Base-by-base conservation (phyloP, 2,797 vertebrate species). In the Sebastolobus alascanus region DNA sequence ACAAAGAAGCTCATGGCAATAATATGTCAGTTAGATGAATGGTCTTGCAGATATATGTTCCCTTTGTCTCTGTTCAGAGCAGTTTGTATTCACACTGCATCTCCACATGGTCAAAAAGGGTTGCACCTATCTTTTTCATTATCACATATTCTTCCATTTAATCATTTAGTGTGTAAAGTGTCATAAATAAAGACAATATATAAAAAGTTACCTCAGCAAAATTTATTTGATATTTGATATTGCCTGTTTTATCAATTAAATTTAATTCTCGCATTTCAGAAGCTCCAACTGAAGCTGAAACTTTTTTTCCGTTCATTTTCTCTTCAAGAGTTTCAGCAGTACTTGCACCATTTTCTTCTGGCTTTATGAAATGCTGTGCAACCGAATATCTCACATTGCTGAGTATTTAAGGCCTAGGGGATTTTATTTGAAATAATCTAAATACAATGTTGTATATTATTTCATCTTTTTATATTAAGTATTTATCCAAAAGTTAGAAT, bases 1-100 rank as follows among this genome's bases (percentile, higher is more conserved):
- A 58, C 31, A 69, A 72, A 69, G 59, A 50, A 33, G 63, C 56
- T 61, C 38, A n/a, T 43, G 66, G 63, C 14, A 50, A 16, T 88
- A 72, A 66, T 79, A 74, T 68, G 16, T 80, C 59, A 73, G 56
- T 61, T 16, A 50, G 25, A 74, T 18, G 31, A 72, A 77, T 69
- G 58, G 43, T 46, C 79, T 59, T 75, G 54, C 27, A 82, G 55
- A 68, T 82, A 65, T 54, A 55, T 79, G 16, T 46, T 61, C 69
- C 77, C 8, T 37, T 66, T 72, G 35, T 38, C 67, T 63, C 52
- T 29, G 54, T 52, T 50, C 25, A 38, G 59, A 78, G 61, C 31
- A 37, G 50, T 20, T 75, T 76, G 38, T 79, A 52, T 73, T 83
- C 35, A 68, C 25, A 61, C 35, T 56, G 25, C 50, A 37, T 72